Conservation (phyloP, 2,113 vertebrate species). For the Tauraco erythrolophus region DNA sequence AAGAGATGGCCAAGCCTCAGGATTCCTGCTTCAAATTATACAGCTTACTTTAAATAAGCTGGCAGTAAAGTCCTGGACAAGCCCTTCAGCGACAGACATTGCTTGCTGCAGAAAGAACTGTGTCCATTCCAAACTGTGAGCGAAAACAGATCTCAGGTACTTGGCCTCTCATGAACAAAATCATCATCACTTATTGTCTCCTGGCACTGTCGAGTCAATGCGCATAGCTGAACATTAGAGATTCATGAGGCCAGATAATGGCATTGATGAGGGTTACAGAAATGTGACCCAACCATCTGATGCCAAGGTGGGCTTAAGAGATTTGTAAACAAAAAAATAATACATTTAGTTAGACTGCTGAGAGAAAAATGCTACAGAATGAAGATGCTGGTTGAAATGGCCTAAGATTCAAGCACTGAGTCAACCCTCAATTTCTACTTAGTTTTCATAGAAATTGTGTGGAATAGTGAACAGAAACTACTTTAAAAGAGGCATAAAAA, state of each 20-base stretch:
- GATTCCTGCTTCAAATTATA: background rate
- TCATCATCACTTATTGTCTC: background rate
- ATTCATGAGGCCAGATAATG: background rate
- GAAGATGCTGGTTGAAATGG: background rate
- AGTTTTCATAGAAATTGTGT: background rate
- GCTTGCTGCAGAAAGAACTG: background rate
- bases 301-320: background rate
- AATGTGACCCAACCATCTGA: background rate
- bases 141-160: background rate
- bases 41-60: background rate
- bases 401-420: background rate
- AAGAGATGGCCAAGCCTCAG: background rate
- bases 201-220: background rate
- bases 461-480: background rate
- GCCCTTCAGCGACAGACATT: background rate
- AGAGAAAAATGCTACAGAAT: background rate
- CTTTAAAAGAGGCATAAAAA: background rate
- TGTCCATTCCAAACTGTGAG: background rate
- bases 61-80: background rate
- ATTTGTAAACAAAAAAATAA: background rate
- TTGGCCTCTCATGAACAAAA: background rate
- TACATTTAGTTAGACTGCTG: background rate
- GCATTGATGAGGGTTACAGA: background rate
- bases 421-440: background rate
- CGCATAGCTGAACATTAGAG: background rate